Evolutionary conservation across 2,888 invertebrate species (phyloP), one percentile per base, ranked within the genome.

Genomic region (Eilema sororculum): DNA sequence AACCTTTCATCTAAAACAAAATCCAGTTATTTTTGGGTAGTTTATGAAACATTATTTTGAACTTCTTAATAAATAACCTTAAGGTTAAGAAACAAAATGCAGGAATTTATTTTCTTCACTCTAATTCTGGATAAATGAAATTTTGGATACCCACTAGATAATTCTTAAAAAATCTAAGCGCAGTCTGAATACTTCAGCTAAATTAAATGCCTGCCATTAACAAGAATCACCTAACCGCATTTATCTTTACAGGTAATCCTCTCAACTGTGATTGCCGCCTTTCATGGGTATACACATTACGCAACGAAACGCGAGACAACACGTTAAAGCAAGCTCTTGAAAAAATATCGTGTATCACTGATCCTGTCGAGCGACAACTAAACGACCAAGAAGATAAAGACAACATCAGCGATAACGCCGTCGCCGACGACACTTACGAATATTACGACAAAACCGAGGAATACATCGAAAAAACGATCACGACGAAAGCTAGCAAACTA

Each of bases 251-350:
- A 98, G 98, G 97, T 90, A 98, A 98, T 95, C 97, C 96, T 86
- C 97, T 98, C 92, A 96, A 96, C 90, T 98, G 98, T 94, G 97
- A 98, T 95, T 98, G 98, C 91, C 97, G 97, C 71, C 96, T 98
- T 73, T 96, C 97, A 65, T 98, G 98, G 98, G 96, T 98, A 90
- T 97, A 97, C 95, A 95, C 96, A 69, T 93, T 98, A 78, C 96
- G 96, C 79, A 97, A 97, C 92, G 97, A 97, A 86, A 98, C 98
- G 76, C 96, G 96, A 89, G 97, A 97, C 91, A 93, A 91, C 78
- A 96, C 96, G 79, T 95, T 98, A 81, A 96, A 95, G 83, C 96
- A 96, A 83, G 96, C 97, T 63, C 95, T 98, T 69, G 97, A 97
- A 85, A 96, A 97, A 89, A 94, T 98, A 86, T 96, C 96, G 72